Conservation (phyloP, 2,888 invertebrate species). For the Cheilosia urbana region DNA sequence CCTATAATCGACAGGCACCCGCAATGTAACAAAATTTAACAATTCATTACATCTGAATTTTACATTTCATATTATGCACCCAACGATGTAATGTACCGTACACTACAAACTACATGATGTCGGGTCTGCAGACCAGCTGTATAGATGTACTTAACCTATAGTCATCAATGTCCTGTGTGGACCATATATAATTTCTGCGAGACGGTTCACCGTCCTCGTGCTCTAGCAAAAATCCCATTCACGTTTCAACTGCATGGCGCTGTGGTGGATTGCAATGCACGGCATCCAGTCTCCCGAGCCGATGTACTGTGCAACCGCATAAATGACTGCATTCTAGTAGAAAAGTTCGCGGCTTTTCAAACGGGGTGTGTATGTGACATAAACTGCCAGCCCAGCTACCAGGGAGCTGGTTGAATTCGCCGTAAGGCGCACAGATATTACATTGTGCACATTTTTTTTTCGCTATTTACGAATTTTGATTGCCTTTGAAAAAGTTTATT, state of each 20-base stretch:
- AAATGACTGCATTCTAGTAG: constrained; percentile 69
- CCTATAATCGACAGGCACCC: constrained; percentile 13
- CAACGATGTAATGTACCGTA: constrained; percentile 10
- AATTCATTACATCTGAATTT: constrained; percentile 36
- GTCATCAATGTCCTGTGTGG: constrained; percentile 53
- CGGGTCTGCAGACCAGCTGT: constrained; percentile 22
- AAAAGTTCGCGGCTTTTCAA: constrained; percentile 47
- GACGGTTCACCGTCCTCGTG: constrained; percentile 36
- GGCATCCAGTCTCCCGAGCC: constrained; percentile 29
- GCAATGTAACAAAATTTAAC: constrained; percentile 13
- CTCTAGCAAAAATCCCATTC: constrained; percentile 38
- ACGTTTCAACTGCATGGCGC: constrained; percentile 55
- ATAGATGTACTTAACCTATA: constrained; percentile 30
- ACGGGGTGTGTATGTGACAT: constrained; percentile 55
- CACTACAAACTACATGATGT: constrained; percentile 48
- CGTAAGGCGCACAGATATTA: constrained; percentile 1
- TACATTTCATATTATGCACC: constrained; percentile 10
- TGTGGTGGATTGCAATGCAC: constrained; percentile 26
- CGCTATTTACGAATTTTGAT: constrained; percentile 41
- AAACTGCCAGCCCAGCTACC: constrained; percentile 24
- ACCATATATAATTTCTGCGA: constrained; percentile 34
- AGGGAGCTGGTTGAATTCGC: constrained; percentile 5
- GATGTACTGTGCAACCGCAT: constrained; percentile 62
- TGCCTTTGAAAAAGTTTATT: constrained; percentile 26
- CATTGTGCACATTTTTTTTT: constrained; percentile 16